Evolutionary conservation across 2,797 vertebrate genomes (phyloP).

Genomic region (Poeciliopsis turneri): DNA sequence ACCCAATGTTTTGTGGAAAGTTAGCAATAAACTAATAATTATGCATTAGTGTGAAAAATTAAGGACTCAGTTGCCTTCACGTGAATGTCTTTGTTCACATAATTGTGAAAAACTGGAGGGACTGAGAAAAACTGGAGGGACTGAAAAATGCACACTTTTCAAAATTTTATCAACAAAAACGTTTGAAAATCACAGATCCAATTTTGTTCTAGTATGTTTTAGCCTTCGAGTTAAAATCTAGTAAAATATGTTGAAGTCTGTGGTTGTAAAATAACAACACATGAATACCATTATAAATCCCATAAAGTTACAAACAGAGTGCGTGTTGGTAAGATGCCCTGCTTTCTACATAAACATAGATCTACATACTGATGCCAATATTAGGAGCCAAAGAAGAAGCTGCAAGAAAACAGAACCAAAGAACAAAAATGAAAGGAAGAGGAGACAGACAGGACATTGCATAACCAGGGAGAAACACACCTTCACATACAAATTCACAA

Average conservation of each 20-base stretch:
- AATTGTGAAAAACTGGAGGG: no score
- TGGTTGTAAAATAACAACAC: neutral
- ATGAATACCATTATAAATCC: neutral
- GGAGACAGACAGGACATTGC: slow-evolving; percentile 48
- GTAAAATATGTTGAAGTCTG: neutral
- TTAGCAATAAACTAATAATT: no score
- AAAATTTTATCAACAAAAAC: neutral
- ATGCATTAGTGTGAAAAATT: no score
- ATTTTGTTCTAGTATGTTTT: neutral
- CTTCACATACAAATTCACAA: slow-evolving; percentile 33
- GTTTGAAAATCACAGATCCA: neutral
- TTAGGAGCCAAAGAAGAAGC: slow-evolving; percentile 72
- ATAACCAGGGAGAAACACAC: slow-evolving; percentile 54
- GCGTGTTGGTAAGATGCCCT: slow-evolving; percentile 33
- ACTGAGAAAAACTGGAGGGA: no score
- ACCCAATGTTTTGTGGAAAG: no score
- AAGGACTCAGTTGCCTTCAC: no score
- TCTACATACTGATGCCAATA: slow-evolving; percentile 76
- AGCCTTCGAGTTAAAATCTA: neutral
- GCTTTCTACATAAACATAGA: slow-evolving; percentile 42
- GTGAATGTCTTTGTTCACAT: no score
- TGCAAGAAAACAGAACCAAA: slow-evolving; percentile 47
- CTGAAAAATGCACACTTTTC: neutral
- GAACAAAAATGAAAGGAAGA: slow-evolving; percentile 36
- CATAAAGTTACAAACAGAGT: neutral